A percentile compares a stretch with the other conserved stretches of the same genome.
phyloP scores from a whole-genome alignment of 2,888 invertebrate genomes.

The Apotomis betuletana region DNA sequence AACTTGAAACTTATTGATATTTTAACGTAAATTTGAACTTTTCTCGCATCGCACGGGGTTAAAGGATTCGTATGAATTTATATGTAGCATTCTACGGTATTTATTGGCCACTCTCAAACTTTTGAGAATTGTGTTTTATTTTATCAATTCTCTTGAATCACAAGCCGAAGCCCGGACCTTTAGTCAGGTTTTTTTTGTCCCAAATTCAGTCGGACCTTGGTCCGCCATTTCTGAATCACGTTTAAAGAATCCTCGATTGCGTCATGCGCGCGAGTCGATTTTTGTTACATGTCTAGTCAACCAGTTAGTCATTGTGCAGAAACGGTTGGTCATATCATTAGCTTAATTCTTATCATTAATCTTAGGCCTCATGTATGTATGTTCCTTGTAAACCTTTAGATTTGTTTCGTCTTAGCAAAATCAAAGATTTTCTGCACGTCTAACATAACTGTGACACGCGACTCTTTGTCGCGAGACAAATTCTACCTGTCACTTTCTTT shows the following conservation, averaged over 20 bases:
- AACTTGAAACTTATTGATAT: too few relatives aligned
- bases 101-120: neutral
- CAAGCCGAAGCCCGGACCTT: slow-evolving; percentile 24
- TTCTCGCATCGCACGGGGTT: too few relatives aligned
- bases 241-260: slow-evolving; percentile 66
- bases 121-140: neutral
- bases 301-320: slow-evolving; percentile 37
- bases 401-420: neutral
- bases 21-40: too few relatives aligned
- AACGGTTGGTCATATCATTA: slow-evolving; percentile 30
- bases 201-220: slow-evolving; percentile 50
- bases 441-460: too few relatives aligned
- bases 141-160: slow-evolving; percentile 24
- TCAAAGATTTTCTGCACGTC: too few relatives aligned
- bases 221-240: slow-evolving; percentile 64
- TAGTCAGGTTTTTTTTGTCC: slow-evolving; percentile 41
- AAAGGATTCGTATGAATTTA: too few relatives aligned
- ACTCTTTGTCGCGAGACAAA: too few relatives aligned
- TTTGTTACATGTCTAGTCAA: slow-evolving; percentile 41
- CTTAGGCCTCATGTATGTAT: neutral
- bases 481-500: too few relatives aligned
- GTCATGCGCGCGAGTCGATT: slow-evolving; percentile 64
- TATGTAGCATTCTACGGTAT: neutral
- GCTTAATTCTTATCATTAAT: slow-evolving; percentile 32
- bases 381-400: neutral